These are phyloP conservation scores for Platygyra sinensis DNA, from an alignment of 64 coral and sea anemone species.

Conservation along the genomic window DNA sequence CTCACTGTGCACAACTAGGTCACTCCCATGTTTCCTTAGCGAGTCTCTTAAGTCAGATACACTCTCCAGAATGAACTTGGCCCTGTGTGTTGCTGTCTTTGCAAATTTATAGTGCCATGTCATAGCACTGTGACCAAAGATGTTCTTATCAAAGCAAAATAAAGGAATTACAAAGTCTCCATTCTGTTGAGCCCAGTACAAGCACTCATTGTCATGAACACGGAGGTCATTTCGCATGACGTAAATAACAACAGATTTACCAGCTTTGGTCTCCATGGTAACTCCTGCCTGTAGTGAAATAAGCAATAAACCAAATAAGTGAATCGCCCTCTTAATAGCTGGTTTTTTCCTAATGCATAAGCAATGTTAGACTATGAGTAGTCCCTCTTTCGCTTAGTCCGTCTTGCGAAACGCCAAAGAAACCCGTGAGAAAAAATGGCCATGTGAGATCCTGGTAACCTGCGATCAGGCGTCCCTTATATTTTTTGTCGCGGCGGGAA, in stretches of 20 bases:
- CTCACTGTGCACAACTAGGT: conserved; percentile 30
- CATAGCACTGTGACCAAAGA: not conserved
- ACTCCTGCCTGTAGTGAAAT: not conserved
- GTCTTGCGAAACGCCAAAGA: no score
- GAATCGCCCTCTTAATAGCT: not conserved
- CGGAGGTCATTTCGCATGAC: conserved; percentile 67
- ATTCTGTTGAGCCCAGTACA: conserved; percentile 68
- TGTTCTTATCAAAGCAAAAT: conserved; percentile 68
- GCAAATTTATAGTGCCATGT: conserved; percentile 65
- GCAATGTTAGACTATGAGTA: no score
- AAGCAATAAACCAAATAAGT: not conserved
- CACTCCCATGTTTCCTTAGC: conserved; percentile 32
- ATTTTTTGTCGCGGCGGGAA: no score
- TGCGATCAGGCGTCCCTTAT: no score
- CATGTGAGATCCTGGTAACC: no score
- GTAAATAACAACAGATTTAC: conserved; percentile 50
- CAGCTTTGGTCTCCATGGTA: not conserved
- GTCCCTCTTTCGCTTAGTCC: no score
- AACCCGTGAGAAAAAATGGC: no score
- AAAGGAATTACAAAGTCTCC: conserved; percentile 60
- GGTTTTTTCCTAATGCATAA: no score
- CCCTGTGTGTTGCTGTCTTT: conserved; percentile 52
- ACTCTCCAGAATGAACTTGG: conserved; percentile 51
- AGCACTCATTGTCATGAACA: conserved; percentile 68
- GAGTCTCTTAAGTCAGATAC: conserved; percentile 43